phyloP scores from a whole-genome alignment of 1,140 invertebrate species.

The Philopotamus ludificatus region DNA sequence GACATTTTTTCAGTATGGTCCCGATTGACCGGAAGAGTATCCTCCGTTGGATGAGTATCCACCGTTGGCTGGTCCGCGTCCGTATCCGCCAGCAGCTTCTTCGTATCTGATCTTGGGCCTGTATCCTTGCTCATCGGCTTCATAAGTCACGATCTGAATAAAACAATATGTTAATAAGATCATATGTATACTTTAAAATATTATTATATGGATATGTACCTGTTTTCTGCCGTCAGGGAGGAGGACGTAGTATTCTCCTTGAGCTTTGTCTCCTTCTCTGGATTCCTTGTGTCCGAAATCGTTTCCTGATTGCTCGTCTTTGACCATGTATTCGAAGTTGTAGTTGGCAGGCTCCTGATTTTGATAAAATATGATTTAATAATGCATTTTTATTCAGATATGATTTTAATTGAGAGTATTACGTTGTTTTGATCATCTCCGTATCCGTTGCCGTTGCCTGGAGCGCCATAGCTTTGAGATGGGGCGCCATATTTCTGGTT shows the following conservation, averaged over 20 bases:
- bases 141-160: conserved; percentile 70
- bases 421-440: conserved; percentile 47
- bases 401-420: conserved; percentile 16
- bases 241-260: conserved; percentile 71
- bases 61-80: conserved; percentile 37
- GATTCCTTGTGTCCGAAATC: conserved; percentile 73
- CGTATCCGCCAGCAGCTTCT: conserved; percentile 57
- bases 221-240: conserved; percentile 76
- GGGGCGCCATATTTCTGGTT: conserved; percentile 44
- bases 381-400: background rate
- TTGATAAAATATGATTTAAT: background rate
- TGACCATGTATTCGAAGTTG: conserved; percentile 71
- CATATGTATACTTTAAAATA: background rate
- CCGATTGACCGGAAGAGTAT: conserved; percentile 26
- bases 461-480: conserved; percentile 46
- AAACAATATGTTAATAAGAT: background rate
- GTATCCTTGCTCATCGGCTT: conserved; percentile 73
- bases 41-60: conserved; percentile 24
- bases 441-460: conserved; percentile 42
- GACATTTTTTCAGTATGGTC: conserved; percentile 23
- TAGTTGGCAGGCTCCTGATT: conserved; percentile 69
- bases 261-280: conserved; percentile 64
- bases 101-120: conserved; percentile 74
- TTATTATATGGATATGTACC: conserved; percentile 43
- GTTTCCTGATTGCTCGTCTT: conserved; percentile 67